Evolutionary conservation across 2,797 vertebrate genomes (phyloP).

Genomic region (Sardinella longiceps): DNA sequence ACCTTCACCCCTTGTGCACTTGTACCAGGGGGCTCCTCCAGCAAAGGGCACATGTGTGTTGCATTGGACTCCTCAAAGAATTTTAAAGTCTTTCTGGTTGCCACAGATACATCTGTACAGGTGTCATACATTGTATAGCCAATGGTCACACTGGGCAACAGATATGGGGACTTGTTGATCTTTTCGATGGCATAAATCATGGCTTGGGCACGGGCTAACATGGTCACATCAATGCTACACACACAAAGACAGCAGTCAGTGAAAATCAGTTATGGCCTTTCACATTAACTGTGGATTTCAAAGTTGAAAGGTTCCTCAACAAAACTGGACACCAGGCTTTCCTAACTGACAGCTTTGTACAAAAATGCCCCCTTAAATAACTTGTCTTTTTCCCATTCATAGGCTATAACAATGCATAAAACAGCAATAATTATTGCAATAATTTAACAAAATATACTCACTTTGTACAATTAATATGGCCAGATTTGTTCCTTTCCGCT

Average conservation of each 20-base stretch:
- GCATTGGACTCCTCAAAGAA: slow-evolving; percentile 28
- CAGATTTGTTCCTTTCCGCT: slow-evolving; percentile 2
- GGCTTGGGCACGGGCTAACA: neutral
- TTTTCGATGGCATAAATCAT: slow-evolving; percentile 12
- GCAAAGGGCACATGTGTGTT: neutral
- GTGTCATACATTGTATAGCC: slow-evolving; percentile 42
- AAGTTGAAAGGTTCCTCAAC: too few relatives aligned
- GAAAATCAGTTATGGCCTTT: neutral
- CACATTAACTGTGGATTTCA: neutral
- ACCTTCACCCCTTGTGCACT: slow-evolving; percentile 6
- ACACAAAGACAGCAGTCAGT: neutral
- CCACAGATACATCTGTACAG: slow-evolving; percentile 18
- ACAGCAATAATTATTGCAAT: neutral
- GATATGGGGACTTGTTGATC: neutral
- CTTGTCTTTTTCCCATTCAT: too few relatives aligned
- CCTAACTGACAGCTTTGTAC: too few relatives aligned
- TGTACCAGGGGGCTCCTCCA: neutral
- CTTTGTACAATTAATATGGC: slow-evolving; percentile 32
- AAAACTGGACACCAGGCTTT: too few relatives aligned
- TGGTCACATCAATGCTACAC: neutral
- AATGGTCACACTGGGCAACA: slow-evolving; percentile 29
- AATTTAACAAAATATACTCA: slow-evolving; percentile 49
- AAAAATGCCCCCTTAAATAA: too few relatives aligned
- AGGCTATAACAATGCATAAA: neutral
- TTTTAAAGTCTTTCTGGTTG: slow-evolving; percentile 7